Evolutionary conservation across 2,888 invertebrate species (phyloP).

Genomic region (Pteria penguin): DNA sequence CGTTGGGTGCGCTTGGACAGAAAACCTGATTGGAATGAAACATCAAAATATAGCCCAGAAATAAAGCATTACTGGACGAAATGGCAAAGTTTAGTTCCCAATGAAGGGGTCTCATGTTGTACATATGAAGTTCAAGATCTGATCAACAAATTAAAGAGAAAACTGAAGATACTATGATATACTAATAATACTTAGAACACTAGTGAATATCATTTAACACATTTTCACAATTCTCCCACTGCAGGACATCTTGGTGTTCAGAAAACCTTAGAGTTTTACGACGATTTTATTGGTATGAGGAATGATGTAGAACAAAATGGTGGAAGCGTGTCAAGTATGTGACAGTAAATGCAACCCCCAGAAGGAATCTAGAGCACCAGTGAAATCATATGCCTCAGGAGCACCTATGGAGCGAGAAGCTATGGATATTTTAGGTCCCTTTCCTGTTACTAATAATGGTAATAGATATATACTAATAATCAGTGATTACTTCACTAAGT

Average conservation of each 20-base stretch:
- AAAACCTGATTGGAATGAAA: not conserved
- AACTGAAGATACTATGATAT: too few relatives aligned
- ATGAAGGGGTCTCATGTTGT: not conserved
- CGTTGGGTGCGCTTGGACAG: not conserved
- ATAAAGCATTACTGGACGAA: not conserved
- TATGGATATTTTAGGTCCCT: not conserved
- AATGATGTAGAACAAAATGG: not conserved
- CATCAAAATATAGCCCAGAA: not conserved
- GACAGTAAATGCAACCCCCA: not conserved
- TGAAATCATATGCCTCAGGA: not conserved
- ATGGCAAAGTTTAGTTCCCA: not conserved
- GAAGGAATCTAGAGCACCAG: not conserved
- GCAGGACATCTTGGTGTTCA: conserved; percentile 15
- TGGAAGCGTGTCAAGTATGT: not conserved
- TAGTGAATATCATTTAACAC: not conserved
- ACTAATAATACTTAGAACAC: not conserved
- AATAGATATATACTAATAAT: conserved; percentile 17
- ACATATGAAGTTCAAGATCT: not conserved
- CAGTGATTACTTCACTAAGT: conserved; percentile 39
- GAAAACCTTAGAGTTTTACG: not conserved
- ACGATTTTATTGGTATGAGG: too few relatives aligned
- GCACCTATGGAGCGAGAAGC: not conserved
- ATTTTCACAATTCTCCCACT: not conserved
- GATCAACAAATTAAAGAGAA: not conserved
- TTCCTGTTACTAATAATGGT: not conserved